Base-by-base conservation (phyloP, 2,113 vertebrate genomes). In the Tiliqua scincoides region DNA sequence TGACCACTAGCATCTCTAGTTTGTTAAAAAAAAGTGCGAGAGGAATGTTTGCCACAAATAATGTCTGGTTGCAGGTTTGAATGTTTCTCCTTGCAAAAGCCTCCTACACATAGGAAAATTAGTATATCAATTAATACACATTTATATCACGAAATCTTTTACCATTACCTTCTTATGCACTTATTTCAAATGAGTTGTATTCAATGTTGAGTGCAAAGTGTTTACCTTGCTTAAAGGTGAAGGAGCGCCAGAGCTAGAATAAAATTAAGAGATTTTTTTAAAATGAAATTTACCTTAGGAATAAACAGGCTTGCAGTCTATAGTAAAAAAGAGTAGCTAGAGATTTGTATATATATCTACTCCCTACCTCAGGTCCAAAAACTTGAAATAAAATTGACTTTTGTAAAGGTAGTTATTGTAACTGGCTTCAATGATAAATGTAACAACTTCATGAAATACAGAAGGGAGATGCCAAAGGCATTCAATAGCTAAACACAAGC, bases 161-260 rank as follows among this genome's bases (percentile, higher is more conserved):
- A 68, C 18, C 21, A 43, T 81, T 5, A 32, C 32, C 35, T n/a
- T 48, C 25, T 67, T 68, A 67, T 20, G 15, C n/a, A 18, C 30
- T 30, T 40, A 30, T 27, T 0, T 35, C 43, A 52, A 67, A 7
- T 35, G 17, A 57, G 27, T 52, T 5, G 43, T n/a, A 32, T 59
- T 72, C 59, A 79, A 14, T 43, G 81, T 4, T n/a, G 43, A 75
- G 5, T 87, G 59, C 79, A 65, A 86, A 77, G 70, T 67, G 86
- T 91, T 96, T 97, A 97, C 97, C 97, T 97, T 97, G 93, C 97
- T 96, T 91, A 97, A 88, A 84, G 97, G 97, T 91, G 97, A 97
- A 91, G 96, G 96, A 95, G 96, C 96, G 82, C 96, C 97, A 96
- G 97, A 97, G 93, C 97, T 97, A 95, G 79, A 85, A 62, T 80